Evolutionary conservation across 2,888 invertebrate genomes (phyloP), one percentile per base, ranked within the genome.

Genomic region (Pterostichus niger): DNA sequence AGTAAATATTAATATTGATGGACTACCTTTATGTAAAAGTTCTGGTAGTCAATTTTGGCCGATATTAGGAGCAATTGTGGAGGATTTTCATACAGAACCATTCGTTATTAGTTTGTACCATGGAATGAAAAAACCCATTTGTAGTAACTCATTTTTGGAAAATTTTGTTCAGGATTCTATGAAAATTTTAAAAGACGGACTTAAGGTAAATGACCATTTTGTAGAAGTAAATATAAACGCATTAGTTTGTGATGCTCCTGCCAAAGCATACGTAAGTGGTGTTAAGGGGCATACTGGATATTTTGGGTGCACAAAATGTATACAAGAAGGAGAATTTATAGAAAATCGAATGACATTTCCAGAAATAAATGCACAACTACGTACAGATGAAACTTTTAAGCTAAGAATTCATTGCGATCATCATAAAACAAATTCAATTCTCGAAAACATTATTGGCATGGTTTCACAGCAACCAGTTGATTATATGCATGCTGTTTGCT

Each of bases 171-270:
- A 84, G 44, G 86, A 86, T 82, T 78, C 61, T 59, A 82, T 82
- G 64, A 52, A 73, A 15, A 15, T 85, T 56, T 17, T n/a, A 35
- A 56, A 68, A 17, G 71, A 80, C 49, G 85, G 84, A 11, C 15
- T 84, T 75, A 40, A n/a, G 11, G 15, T 79, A 17, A 56, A 84
- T 56, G 61, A 64, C 40, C 15, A 78, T 24, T 31, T 54, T 31
- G 13, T 84, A 13, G 11, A 76, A 81, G 79, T 85, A 9, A 13
- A 35, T 35, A 81, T 85, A 64, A 84, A 83, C 68, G 84, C 83
- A 24, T 80, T 86, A 24, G 83, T 86, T 54, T 87, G 86, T 85
- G 86, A 87, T 85, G 85, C 86, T 6, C 86, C 86, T 15, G 86
- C 86, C 6, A 85, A 83, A 77, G 76, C 86, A 6, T 87, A 80